Evolutionary conservation across 2,888 invertebrate species (phyloP).

Genomic region (Lordiphosa andalusiaca): DNA sequence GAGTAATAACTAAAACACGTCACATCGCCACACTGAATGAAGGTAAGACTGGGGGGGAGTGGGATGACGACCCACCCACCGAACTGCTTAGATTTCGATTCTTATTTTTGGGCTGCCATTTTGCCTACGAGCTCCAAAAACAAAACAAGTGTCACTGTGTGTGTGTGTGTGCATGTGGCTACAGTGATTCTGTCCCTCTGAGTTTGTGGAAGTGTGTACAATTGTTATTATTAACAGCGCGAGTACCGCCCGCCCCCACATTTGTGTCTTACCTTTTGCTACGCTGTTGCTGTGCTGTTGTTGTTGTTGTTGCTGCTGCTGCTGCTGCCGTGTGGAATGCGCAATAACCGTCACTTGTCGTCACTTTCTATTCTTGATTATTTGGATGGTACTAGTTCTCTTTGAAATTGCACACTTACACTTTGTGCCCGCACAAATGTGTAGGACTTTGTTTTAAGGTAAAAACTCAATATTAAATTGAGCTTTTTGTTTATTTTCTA

Average conservation of each 20-base stretch:
- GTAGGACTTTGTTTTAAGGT: constrained; percentile 43
- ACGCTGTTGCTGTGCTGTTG: constrained; percentile 20
- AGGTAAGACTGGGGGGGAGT: constrained; percentile 7
- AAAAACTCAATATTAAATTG: constrained; percentile 48
- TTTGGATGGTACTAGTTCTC: constrained; percentile 4
- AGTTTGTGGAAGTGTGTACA: constrained; percentile 28
- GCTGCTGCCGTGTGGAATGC: constrained; percentile 55
- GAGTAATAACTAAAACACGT: constrained; percentile 18
- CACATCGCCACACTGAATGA: constrained; percentile 2
- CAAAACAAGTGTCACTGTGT: constrained; percentile 56
- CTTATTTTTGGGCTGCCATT: constrained; percentile 56
- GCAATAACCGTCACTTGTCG: constrained; percentile 54
- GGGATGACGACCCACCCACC: constrained; percentile 40
- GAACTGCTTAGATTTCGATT: constrained; percentile 15
- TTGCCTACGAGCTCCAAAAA: constrained; percentile 60
- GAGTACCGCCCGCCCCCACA: constrained; percentile 28
- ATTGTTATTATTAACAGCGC: constrained; percentile 61
- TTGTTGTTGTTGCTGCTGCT: constrained; percentile 34
- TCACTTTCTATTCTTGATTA: constrained; percentile 45
- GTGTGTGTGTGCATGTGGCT: constrained; percentile 1
- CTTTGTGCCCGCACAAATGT: constrained; percentile 65
- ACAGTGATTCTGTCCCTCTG: constrained; percentile 17
- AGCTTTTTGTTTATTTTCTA: constrained; percentile 60
- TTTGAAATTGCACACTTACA: constrained; percentile 14
- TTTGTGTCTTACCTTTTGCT: constrained; percentile 54